Base-by-base conservation (phyloP, 2,888 invertebrate species). In the Andrena chrysosceles region DNA sequence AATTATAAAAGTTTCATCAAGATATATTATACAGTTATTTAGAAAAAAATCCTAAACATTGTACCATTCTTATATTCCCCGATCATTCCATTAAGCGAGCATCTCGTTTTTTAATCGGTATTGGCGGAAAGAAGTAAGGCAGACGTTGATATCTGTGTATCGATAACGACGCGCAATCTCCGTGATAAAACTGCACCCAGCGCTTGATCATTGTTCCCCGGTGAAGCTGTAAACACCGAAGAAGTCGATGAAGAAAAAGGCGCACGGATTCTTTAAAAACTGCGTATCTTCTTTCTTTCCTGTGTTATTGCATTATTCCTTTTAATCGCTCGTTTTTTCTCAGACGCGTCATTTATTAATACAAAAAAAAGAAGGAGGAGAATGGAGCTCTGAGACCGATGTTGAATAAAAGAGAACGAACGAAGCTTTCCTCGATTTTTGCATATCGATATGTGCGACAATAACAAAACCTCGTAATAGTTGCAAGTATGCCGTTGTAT, bases 401-500 rank as follows among this genome's bases (percentile, higher is more conserved):
- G 5, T 6, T 1, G 13, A 2, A 3, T 2, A 16, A 49, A 64
- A 64, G 42, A 42, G 13, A 16, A 16, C 42, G 42, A 0, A 16
- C 42, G 4, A 42, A 4, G 13, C 4, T 42, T 42, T 42, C 42
- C 42, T 23, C 42, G 42, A 80, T 56, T 71, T 81, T 83, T 67
- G 49, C 23, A 48, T 59, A 60, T 52, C 31, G n/a, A 13, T 23
- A 26, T 23, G 60, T 42, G 60, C 42, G 42, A 4, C 64, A 77
- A 72, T 83, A 75, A 69, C 64, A 49, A 33, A 56, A 31, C 7
- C 56, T 26, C 33, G 31, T 59, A 72, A 35, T 76, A 69, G 56
- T 63, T 70, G 31, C 59, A 69, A 80, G 76, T 68, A 35, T 74
- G 77, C 66, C 56, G 77, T 59, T 49, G 52, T 64, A 76, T 70